Conservation (phyloP, 2,888 invertebrate genomes). For the Sarcophaga caerulescens region DNA sequence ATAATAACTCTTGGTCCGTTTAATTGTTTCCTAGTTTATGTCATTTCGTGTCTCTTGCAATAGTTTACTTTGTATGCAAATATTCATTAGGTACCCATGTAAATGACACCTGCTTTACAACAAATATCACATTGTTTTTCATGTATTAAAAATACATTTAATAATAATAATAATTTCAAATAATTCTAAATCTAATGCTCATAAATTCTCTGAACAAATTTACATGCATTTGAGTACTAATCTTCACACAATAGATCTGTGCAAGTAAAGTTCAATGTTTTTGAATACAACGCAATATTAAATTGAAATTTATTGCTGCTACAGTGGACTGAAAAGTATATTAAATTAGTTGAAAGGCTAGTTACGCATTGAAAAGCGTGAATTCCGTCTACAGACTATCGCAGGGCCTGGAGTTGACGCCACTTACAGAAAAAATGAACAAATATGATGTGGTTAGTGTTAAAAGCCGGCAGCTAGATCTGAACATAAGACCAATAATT, state of each 20-base stretch:
- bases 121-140: background rate
- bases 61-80: background rate
- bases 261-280: background rate
- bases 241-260: slow-evolving; percentile 22
- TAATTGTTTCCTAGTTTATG: too few relatives aligned
- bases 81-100: background rate
- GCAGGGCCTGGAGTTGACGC: too few relatives aligned
- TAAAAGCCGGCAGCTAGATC: too few relatives aligned
- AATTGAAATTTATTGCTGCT: background rate
- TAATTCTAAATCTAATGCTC: background rate
- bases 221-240: slow-evolving; percentile 18
- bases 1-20: too few relatives aligned
- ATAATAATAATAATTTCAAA: background rate
- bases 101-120: background rate
- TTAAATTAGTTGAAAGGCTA: too few relatives aligned
- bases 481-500: too few relatives aligned
- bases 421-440: too few relatives aligned
- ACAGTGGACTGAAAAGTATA: too few relatives aligned
- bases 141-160: background rate
- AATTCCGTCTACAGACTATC: too few relatives aligned
- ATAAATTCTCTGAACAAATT: slow-evolving; percentile 19
- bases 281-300: background rate
- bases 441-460: too few relatives aligned
- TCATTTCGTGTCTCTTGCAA: background rate
- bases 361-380: too few relatives aligned